Conservation (phyloP, 1,140 invertebrate species). For the Camponotus floridanus region DNA sequence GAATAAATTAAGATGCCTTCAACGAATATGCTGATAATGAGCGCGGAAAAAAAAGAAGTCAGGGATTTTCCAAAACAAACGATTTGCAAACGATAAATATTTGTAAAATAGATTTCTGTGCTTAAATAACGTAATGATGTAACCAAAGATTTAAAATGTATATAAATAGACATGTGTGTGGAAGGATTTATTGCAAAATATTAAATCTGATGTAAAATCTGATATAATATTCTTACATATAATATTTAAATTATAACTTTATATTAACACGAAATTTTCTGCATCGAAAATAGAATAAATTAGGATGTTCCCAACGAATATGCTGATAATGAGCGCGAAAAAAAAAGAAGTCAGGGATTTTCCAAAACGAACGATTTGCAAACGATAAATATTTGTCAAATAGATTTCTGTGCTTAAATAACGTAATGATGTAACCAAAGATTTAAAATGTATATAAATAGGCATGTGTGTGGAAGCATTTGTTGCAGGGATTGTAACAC, state of each 20-base stretch:
- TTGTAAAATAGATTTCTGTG: background rate
- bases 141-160: conserved; percentile 27
- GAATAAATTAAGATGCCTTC: background rate
- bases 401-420: background rate
- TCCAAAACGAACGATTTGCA: conserved; percentile 15
- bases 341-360: background rate
- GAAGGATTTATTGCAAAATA: background rate
- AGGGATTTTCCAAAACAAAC: background rate
- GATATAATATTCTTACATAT: background rate
- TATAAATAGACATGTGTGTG: background rate
- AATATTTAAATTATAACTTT: conserved; percentile 5
- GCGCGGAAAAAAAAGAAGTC: background rate
- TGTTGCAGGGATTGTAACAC: conserved; percentile 36
- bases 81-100: background rate
- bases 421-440: background rate
- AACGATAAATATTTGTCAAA: background rate
- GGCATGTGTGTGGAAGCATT: background rate
- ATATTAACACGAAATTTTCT: background rate
- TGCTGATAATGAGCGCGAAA: background rate
- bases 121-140: background rate
- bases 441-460: conserved; percentile 32
- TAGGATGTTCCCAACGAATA: background rate
- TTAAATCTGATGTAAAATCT: background rate
- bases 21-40: background rate
- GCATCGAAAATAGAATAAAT: background rate